Percentiles rank a stretch among this genome's conserved stretches.
Evolutionary conservation across 2,113 vertebrate genomes (phyloP).

Genomic region (Labeo rohita): DNA sequence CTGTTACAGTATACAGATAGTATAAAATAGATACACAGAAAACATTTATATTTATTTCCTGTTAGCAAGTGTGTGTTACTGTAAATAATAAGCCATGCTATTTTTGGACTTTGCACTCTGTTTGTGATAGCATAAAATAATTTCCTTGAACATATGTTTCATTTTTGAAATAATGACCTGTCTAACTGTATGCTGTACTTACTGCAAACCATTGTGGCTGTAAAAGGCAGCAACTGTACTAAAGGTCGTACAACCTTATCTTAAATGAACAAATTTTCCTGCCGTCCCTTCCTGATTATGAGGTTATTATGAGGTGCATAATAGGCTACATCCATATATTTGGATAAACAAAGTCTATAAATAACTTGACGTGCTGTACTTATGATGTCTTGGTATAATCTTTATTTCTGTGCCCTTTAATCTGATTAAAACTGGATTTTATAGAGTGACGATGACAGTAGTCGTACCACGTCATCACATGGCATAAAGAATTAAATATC

Average conservation of each 20-base stretch:
- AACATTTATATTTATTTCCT: neutral
- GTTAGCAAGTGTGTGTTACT: neutral
- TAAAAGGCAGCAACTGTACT: slow-evolving; percentile 36
- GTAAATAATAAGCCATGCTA: slow-evolving; percentile 35
- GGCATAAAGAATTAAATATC: neutral
- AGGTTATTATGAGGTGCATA: neutral
- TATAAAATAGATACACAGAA: no score
- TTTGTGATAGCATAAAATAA: neutral
- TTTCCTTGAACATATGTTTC: neutral
- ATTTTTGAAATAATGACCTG: neutral
- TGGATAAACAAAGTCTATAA: neutral
- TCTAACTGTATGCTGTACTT: neutral
- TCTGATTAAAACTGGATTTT: slow-evolving; percentile 29
- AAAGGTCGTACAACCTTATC: slow-evolving; percentile 36
- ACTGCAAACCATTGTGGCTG: slow-evolving; percentile 32
- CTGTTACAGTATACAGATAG: no score
- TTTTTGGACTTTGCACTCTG: slow-evolving; percentile 47
- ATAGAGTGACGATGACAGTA: neutral
- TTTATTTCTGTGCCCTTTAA: slow-evolving; percentile 25
- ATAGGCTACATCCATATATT: neutral
- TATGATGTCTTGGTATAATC: neutral
- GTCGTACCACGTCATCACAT: neutral
- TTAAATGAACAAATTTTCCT: slow-evolving; percentile 2
- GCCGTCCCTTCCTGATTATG: slow-evolving; percentile 4
- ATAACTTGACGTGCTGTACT: neutral